These are phyloP conservation scores for Amphilophus citrinellus DNA, from an alignment of 2,113 vertebrate genomes.

Conservation along the genomic window DNA sequence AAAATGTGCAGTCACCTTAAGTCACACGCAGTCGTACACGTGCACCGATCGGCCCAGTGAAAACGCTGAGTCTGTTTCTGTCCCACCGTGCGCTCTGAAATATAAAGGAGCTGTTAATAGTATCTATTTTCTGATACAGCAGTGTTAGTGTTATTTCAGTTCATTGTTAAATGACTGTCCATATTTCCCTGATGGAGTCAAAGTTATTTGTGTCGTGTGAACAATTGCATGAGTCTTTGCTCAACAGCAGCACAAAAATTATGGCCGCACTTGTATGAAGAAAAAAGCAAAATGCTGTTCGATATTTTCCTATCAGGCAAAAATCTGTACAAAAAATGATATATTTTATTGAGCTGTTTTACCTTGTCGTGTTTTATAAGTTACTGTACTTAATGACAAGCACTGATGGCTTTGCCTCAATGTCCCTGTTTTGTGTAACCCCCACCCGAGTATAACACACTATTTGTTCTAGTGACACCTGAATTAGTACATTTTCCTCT, in stretches of 20 bases:
- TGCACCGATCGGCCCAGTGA: slow-evolving; percentile 15
- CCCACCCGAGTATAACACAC: slow-evolving; percentile 21
- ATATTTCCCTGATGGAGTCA: slow-evolving; percentile 36
- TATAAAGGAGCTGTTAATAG: slow-evolving; percentile 22
- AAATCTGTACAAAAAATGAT: not conserved
- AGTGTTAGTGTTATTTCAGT: slow-evolving; percentile 45
- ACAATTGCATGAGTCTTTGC: slow-evolving; percentile 37
- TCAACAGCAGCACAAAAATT: slow-evolving; percentile 6
- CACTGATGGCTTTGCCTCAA: slow-evolving; percentile 40
- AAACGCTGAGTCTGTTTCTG: slow-evolving; percentile 21
- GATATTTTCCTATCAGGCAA: slow-evolving; percentile 63
- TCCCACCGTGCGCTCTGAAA: slow-evolving; percentile 28
- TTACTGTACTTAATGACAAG: slow-evolving; percentile 54
- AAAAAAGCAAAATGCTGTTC: slow-evolving; percentile 43
- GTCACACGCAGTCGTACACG: slow-evolving; percentile 18
- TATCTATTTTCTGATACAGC: slow-evolving; percentile 60
- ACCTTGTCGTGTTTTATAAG: slow-evolving; percentile 41
- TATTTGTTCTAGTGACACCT: slow-evolving; percentile 41
- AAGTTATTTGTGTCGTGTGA: slow-evolving; percentile 52
- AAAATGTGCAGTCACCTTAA: slow-evolving; percentile 31
- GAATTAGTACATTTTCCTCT: slow-evolving; percentile 21
- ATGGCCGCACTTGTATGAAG: slow-evolving; percentile 47
- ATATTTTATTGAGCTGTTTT: slow-evolving; percentile 52
- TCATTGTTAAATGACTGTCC: slow-evolving; percentile 21
- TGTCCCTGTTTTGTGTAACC: slow-evolving; percentile 27